phyloP scores from a whole-genome alignment of 2,888 invertebrate genomes.

The Leucophenga montana region DNA sequence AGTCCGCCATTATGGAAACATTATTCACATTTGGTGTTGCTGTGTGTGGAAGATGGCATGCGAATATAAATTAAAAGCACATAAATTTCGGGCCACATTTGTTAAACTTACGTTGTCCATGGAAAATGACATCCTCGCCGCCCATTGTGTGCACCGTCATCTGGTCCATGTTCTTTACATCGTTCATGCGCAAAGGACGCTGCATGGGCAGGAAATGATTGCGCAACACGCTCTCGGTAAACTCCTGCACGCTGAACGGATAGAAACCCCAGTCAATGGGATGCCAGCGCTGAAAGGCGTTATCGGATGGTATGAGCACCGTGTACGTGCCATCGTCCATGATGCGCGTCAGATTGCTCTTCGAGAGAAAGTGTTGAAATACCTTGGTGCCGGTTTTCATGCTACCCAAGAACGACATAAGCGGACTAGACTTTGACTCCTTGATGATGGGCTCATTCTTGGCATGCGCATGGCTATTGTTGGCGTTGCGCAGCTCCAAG shows the following conservation, averaged over 20 bases:
- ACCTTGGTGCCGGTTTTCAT: slow-evolving; percentile 79
- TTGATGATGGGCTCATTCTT: slow-evolving; percentile 71
- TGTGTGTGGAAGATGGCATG: slow-evolving; percentile 54
- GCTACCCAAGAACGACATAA: slow-evolving; percentile 75
- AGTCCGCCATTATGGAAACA: slow-evolving; percentile 77
- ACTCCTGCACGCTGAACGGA: slow-evolving; percentile 79
- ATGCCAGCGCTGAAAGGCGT: slow-evolving; percentile 80
- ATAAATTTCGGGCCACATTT: slow-evolving; percentile 21
- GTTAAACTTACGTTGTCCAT: slow-evolving; percentile 77
- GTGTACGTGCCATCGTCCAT: slow-evolving; percentile 77
- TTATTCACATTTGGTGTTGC: slow-evolving; percentile 77
- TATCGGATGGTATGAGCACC: slow-evolving; percentile 78
- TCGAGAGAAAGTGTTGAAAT: slow-evolving; percentile 78
- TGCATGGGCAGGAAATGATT: slow-evolving; percentile 78
- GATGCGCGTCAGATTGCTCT: slow-evolving; percentile 77
- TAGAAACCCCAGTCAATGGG: slow-evolving; percentile 82
- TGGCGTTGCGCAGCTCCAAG: slow-evolving; percentile 70
- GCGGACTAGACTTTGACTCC: slow-evolving; percentile 70
- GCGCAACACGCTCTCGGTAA: slow-evolving; percentile 77
- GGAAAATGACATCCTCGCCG: slow-evolving; percentile 76
- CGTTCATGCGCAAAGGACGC: slow-evolving; percentile 75
- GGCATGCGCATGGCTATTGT: slow-evolving; percentile 67
- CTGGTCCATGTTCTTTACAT: slow-evolving; percentile 75
- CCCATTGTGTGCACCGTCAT: slow-evolving; percentile 76
- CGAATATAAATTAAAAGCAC: slow-evolving; percentile 6